Base-by-base conservation (phyloP, 2,888 invertebrate species). In the Clanis bilineata region DNA sequence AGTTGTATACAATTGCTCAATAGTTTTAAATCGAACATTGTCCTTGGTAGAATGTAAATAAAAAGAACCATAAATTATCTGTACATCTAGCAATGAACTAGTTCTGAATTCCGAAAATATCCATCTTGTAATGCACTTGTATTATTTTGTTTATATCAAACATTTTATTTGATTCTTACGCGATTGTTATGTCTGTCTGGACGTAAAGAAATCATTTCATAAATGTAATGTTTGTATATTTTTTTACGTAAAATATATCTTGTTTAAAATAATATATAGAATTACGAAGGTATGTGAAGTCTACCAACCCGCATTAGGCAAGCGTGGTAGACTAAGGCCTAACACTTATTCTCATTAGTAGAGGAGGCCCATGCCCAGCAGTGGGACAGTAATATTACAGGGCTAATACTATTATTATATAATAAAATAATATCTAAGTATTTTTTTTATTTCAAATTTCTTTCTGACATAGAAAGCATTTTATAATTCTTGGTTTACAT, bases 61-160 rank as follows among this genome's bases (percentile, higher is more conserved):
- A 28, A 32, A 51, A 51, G 51, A 18, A 51, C 32, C 51, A 51
- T 51, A 51, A 51, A 51, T 51, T 28, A 28, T 51, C 51, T 51
- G 32, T 10, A 51, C 51, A 51, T 28, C 51, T 51, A 51, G 51
- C 51, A 51, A 51, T 51, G 51, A 51, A 51, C 51, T 51, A 51
- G 51, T 51, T 51, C 51, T 51, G 18, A 10, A 18, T 51, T 51
- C 51, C 51, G 9, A 32, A 51, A 51, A 51, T 51, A 51, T 32
- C 51, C 28, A 7, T 25, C 51, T 32, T 32, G 18, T 51, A 51
- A 51, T 51, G 51, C 51, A 51, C 28, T 51, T 51, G 51, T 51
- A 32, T 51, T 32, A 51, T 51, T 51, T 18, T 51, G 51, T 51
- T 51, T 51, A 32, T 28, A 32, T 51, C 18, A 6, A 51, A 32